Evolutionary conservation across 2,888 invertebrate species (phyloP).

Genomic region (Drosophila buzzatii): DNA sequence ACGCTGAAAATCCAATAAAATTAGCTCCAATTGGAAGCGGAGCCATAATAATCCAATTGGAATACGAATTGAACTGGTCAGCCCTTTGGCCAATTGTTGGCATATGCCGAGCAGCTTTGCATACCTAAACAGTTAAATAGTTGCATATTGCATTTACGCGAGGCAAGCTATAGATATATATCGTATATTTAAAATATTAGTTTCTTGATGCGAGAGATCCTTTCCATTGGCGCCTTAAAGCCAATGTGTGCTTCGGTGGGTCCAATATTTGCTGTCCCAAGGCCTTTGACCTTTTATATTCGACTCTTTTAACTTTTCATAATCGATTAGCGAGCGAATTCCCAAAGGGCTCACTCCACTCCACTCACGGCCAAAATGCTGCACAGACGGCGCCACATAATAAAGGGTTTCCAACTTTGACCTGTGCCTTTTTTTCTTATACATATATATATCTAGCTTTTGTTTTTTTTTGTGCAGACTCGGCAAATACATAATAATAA

Average conservation of each 20-base stretch:
- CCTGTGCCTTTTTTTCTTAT: constrained; percentile 63
- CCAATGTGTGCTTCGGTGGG: constrained; percentile 11
- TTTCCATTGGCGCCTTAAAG: constrained; percentile 15
- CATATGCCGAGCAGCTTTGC: constrained; percentile 4
- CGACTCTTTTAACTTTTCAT: constrained; percentile 68
- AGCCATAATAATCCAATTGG: constrained; percentile 47
- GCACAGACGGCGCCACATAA: constrained; percentile 54
- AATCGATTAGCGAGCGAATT: constrained; percentile 72
- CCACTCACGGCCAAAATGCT: constrained; percentile 1
- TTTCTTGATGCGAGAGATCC: not conserved
- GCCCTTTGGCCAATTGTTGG: constrained; percentile 9
- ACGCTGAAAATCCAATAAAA: constrained; percentile 53
- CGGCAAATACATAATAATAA: constrained; percentile 63
- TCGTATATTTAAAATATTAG: not conserved
- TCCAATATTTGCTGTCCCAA: constrained; percentile 29
- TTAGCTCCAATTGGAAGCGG: not conserved
- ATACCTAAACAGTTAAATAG: not conserved
- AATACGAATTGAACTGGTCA: constrained; percentile 22
- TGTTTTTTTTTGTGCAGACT: constrained; percentile 37
- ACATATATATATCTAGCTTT: not conserved
- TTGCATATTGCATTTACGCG: not conserved
- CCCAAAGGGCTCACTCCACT: constrained; percentile 27
- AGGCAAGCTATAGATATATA: not conserved
- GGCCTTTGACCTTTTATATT: constrained; percentile 61
- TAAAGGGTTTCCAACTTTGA: constrained; percentile 72